Conservation (phyloP, 2,113 vertebrate species). For the Neolamprologus falcicula region DNA sequence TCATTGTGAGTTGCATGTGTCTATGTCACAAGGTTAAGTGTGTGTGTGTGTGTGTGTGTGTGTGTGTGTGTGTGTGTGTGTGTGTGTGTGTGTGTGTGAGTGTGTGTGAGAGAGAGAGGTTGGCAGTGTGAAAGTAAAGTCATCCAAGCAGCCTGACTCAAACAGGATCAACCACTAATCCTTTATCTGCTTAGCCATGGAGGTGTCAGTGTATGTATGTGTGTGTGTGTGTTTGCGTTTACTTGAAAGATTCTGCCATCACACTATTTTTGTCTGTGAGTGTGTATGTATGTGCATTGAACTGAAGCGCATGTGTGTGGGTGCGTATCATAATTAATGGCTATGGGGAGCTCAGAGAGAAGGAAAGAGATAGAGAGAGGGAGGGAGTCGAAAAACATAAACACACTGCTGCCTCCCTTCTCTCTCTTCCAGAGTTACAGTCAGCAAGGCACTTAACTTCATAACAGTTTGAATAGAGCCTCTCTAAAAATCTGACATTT, state of each 20-base stretch:
- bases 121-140: slow-evolving; percentile 56
- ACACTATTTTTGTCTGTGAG: not conserved
- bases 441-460: not conserved
- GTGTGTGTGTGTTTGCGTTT: not conserved
- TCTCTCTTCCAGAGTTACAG: not conserved
- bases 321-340: slow-evolving; percentile 54
- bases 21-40: not conserved
- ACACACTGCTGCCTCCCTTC: not conserved
- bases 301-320: not conserved
- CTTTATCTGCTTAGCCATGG: slow-evolving; percentile 61
- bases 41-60: not conserved
- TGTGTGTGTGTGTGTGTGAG: not conserved
- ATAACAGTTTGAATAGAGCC: not conserved
- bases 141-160: slow-evolving; percentile 56
- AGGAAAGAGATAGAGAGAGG: not conserved
- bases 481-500: not conserved
- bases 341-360: slow-evolving; percentile 11
- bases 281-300: not conserved
- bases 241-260: not conserved
- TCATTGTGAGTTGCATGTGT: not conserved
- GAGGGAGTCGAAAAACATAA: not conserved
- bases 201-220: slow-evolving; percentile 39
- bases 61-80: not conserved
- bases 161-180: slow-evolving; percentile 67
- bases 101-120: not conserved